Base-by-base conservation (phyloP, 92 coral and sea anemone genomes). In the Palythoa caribaeorum region DNA sequence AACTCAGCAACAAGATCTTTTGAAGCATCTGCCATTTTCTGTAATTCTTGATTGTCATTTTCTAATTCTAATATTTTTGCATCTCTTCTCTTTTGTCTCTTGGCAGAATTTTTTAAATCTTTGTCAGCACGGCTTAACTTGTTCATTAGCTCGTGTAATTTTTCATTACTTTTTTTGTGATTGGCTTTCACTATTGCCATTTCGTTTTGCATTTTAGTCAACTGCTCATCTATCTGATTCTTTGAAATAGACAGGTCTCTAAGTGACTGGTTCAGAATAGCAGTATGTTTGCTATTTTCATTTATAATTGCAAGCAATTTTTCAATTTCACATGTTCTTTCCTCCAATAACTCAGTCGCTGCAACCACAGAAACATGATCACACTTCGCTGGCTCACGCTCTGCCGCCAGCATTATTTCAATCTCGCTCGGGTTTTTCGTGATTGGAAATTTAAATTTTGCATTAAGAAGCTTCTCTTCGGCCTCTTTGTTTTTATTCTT, bases 1-100 rank as follows among this genome's bases (percentile, higher is more conserved):
- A 73, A 73, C 78, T 73, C 78, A 73, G 78, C 54, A 38, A 73
- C 78, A 73, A 73, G 54, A 38, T 73, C 78, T 47, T 73, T 73
- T 40, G 78, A 73, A 73, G 78, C 54, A 39, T 73, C 78, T 39
- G 55, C 78, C 54, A 73, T 73, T 73, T 73, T 73, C 55, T 73
- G 78, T 73, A 73, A 73, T 44, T 70, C 47, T 4, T 38, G 39
- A 28, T 70, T 70, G 47, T 70, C 44, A 28, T 70, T 73, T 73
- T 73, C 55, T 73, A 73, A 73, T 73, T 73, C 55, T 73, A 73
- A 73, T 73, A 73, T 73, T 73, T 70, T 39, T 0, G 52, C 52
- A 39, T 73, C 78, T 39, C 78, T 39, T 73, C 78, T 73, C 78
- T 39, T 73, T 73, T 73, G 78, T 73, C 54, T 47, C 52, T 73